Evolutionary conservation across 2,888 invertebrate species (phyloP).

Genomic region (Sinelater perroti): DNA sequence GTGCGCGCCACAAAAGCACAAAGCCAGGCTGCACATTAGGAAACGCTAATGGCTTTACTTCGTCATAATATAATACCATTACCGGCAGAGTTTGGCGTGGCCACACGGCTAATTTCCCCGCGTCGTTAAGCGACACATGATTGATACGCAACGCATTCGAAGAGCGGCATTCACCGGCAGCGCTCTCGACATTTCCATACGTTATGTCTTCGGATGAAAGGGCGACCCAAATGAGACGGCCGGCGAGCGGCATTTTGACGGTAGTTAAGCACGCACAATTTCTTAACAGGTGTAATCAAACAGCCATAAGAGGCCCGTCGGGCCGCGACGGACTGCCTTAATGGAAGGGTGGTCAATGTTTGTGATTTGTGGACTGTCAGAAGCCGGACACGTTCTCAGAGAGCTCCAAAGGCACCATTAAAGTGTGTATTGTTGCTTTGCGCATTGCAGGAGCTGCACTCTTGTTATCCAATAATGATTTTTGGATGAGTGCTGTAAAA

Average conservation of each 20-base stretch:
- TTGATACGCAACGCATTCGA: constrained; percentile 13
- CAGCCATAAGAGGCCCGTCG: constrained; percentile 11
- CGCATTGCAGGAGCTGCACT: no score
- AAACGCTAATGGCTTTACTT: constrained; percentile 11
- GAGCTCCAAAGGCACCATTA: no score
- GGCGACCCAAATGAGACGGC: constrained; percentile 3
- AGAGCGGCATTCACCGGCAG: constrained; percentile 5
- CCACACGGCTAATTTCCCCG: constrained; percentile 12
- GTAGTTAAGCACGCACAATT: constrained; percentile 19
- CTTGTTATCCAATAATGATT: no score
- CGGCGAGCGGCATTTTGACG: constrained; percentile 14
- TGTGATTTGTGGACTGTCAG: no score
- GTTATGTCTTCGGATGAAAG: constrained; percentile 14
- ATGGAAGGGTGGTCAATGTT: no score
- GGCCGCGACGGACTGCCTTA: no score
- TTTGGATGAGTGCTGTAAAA: no score
- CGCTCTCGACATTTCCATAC: constrained; percentile 18
- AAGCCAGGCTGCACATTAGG: constrained; percentile 7
- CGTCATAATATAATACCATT: constrained; percentile 14
- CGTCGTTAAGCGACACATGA: constrained; percentile 19
- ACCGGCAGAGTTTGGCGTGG: constrained; percentile 12
- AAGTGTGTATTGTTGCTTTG: no score
- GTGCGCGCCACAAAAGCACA: no score
- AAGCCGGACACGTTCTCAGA: no score
- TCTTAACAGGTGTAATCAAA: constrained; percentile 20